Percentiles rank a stretch among this genome's conserved stretches.
phyloP scores from a whole-genome alignment of 53 echinoderm and acorn worm genomes.

The Hippasteria phrygiana region DNA sequence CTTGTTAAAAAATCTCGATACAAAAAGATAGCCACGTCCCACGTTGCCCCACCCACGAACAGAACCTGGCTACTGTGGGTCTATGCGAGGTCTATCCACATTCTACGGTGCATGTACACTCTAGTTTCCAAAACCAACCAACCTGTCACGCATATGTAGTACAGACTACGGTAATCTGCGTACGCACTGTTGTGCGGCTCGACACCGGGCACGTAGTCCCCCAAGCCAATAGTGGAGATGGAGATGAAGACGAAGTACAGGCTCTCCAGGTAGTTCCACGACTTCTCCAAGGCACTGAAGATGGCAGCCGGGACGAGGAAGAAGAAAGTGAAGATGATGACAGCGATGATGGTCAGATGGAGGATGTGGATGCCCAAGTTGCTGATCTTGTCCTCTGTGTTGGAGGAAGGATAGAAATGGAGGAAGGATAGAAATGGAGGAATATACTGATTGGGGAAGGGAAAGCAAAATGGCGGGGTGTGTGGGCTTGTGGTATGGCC shows the following conservation, averaged over 20 bases:
- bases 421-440: not conserved
- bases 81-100: no score
- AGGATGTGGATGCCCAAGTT: conserved; percentile 74
- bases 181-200: conserved; percentile 56
- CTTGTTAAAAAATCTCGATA: no score
- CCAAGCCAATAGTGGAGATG: conserved; percentile 92
- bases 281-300: conserved; percentile 74
- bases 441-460: no score
- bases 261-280: conserved; percentile 86
- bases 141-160: conserved; percentile 75
- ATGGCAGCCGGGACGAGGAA: conserved; percentile 89
- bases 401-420: not conserved
- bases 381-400: conserved; percentile 73
- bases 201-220: conserved; percentile 91
- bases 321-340: conserved; percentile 75
- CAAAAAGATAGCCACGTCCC: no score
- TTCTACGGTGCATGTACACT: no score
- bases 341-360: conserved; percentile 79
- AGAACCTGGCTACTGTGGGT: no score
- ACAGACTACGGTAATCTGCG: conserved; percentile 63
- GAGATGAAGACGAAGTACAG: conserved; percentile 96
- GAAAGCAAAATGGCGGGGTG: no score
- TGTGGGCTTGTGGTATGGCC: no score
- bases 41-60: no score
- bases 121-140: not conserved